These are phyloP conservation scores for Oreochromis aureus DNA, from an alignment of 2,113 vertebrate species.

Conservation along the genomic window DNA sequence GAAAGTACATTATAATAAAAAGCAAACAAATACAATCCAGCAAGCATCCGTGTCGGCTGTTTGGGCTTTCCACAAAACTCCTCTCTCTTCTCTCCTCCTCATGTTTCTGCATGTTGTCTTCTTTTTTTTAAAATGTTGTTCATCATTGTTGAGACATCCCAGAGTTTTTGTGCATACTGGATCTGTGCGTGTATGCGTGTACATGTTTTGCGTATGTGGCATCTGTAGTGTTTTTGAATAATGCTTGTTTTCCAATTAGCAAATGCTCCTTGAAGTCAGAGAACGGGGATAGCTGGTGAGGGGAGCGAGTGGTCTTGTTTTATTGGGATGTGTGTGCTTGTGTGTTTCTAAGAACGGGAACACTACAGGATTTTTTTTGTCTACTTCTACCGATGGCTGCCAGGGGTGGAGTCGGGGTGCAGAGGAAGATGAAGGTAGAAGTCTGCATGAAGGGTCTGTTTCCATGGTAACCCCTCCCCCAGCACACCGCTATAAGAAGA, in stretches of 20 bases:
- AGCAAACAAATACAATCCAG: constrained; percentile 67
- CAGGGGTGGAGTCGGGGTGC: constrained; percentile 15
- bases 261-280: neutral
- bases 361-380: constrained; percentile 19
- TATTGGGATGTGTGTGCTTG: neutral
- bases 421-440: constrained; percentile 41
- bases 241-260: constrained; percentile 8
- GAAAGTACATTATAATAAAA: constrained; percentile 65
- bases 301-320: neutral
- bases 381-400: constrained; percentile 33
- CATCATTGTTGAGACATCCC: constrained; percentile 53
- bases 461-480: constrained; percentile 48
- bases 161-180: constrained; percentile 62
- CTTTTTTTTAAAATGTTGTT: neutral
- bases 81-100: constrained; percentile 30
- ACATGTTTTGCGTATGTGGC: neutral
- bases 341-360: neutral
- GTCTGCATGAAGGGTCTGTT: constrained; percentile 56
- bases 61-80: constrained; percentile 34
- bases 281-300: neutral
- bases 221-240: neutral
- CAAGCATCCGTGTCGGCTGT: constrained; percentile 44
- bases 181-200: constrained; percentile 36
- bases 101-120: neutral
- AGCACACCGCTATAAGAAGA: constrained; percentile 62